Conservation (phyloP, 1,140 invertebrate species). For the Dendroctonus ponderosae region DNA sequence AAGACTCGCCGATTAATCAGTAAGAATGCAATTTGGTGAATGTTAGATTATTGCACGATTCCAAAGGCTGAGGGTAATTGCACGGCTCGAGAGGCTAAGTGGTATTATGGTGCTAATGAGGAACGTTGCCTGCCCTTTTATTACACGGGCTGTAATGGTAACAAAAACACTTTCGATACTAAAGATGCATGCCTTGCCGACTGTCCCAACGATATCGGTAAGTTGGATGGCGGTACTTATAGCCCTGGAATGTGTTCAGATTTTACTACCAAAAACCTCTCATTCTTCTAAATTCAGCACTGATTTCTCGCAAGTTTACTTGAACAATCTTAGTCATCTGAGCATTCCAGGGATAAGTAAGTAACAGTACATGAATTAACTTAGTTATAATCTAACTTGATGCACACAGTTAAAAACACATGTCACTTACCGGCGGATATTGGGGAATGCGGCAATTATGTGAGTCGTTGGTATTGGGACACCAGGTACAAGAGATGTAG, state of each 20-base stretch:
- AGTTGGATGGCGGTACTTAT: conserved; percentile 49
- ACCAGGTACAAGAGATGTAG: conserved; percentile 66
- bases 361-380: too few relatives aligned
- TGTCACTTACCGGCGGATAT: conserved; percentile 72
- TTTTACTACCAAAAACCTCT: background rate
- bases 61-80: conserved; percentile 79
- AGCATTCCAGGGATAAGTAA: too few relatives aligned
- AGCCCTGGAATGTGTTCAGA: background rate
- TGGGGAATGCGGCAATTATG: conserved; percentile 80
- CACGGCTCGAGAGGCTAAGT: conserved; percentile 70
- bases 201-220: conserved; percentile 79
- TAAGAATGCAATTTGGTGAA: conserved; percentile 18
- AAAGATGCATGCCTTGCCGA: conserved; percentile 73
- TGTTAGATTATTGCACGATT: conserved; percentile 74
- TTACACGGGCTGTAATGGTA: conserved; percentile 89
- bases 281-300: background rate
- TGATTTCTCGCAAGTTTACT: background rate
- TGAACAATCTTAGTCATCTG: too few relatives aligned
- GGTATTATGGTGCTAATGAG: conserved; percentile 83
- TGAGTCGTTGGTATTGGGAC: conserved; percentile 82
- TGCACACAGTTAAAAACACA: conserved; percentile 63
- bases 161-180: conserved; percentile 81
- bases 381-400: conserved; percentile 9
- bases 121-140: conserved; percentile 93
- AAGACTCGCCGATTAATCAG: too few relatives aligned